Evolutionary conservation across 2,888 invertebrate species (phyloP).

Genomic region (Tenthredo livida): DNA sequence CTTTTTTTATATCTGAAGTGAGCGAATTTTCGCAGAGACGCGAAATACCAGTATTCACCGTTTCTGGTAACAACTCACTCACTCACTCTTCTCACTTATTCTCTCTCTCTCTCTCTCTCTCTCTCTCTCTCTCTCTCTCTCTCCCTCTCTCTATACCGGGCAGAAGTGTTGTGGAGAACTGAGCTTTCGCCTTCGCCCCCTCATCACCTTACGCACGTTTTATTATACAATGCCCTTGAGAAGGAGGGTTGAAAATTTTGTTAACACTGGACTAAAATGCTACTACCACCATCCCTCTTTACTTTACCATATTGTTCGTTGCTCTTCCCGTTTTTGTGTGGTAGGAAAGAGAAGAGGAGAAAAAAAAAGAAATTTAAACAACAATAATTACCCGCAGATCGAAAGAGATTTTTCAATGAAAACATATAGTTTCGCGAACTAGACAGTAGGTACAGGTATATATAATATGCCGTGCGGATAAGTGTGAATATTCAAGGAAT

Average conservation of each 20-base stretch:
- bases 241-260: slow-evolving; percentile 8
- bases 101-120: slow-evolving; percentile 43
- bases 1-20: slow-evolving; percentile 37
- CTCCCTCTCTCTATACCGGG: slow-evolving; percentile 19
- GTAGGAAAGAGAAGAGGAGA: not conserved
- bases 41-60: not conserved
- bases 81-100: slow-evolving; percentile 55
- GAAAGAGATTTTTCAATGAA: not conserved
- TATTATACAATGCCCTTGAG: slow-evolving; percentile 30
- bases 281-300: slow-evolving; percentile 22
- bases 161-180: slow-evolving; percentile 48
- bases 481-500: too few relatives aligned
- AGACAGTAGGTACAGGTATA: too few relatives aligned
- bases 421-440: not conserved
- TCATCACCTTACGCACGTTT: slow-evolving; percentile 37
- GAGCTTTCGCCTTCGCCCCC: slow-evolving; percentile 44
- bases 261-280: slow-evolving; percentile 7
- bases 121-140: slow-evolving; percentile 53
- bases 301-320: slow-evolving; percentile 4
- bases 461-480: too few relatives aligned
- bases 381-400: not conserved
- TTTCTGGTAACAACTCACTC: slow-evolving; percentile 57
- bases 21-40: slow-evolving; percentile 26
- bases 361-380: not conserved
- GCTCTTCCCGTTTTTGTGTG: not conserved